Base-by-base conservation (phyloP, 2,888 invertebrate genomes). In the Tanytarsus gracilentus region DNA sequence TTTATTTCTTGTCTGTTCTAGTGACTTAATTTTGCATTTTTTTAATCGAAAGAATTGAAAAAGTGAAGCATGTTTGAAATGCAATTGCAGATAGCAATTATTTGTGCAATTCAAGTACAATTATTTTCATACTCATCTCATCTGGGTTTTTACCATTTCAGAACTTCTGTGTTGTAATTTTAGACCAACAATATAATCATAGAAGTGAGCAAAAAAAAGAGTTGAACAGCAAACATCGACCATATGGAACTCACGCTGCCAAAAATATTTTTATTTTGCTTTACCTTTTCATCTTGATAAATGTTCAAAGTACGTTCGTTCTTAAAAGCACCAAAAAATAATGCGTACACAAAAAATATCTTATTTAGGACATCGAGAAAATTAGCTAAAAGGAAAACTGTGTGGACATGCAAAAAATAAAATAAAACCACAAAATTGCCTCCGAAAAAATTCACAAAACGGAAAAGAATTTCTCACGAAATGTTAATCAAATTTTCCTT, bases 401-500 rank as follows among this genome's bases (percentile, higher is more conserved):
- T 44, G 18, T 18, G 18, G 18, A 44, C 44, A 44, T 44, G 44
- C 44, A 23, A 44, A 44, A 44, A 44, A 11, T 18, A 23, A 44
- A 44, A 23, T 23, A 44, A 44, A 44, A 11, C 44, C 44, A 44
- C 44, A 44, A 44, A 44, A 44, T 44, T 44, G 23, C 23, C 9
- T 23, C 11, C 23, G 21, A 18, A 21, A 44, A 44, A 16, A 1
- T 18, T 11, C 18, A 18, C 23, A 44, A 18, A 6, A 23, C n/a
- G n/a, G 18, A 14, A 55, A 40, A 56, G 9, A 18, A 40, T 30
- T 56, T 40, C 51, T 18, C 58, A 48, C 58, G 58, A 48, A 58
- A 58, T 48, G 58, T 25, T 58, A 58, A 58, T 58, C 58, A 27
- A 48, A 39, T 58, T 49, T 58, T 58, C 48, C 44, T 16, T 48